A percentile compares a stretch with the other conserved stretches of the same genome.
Evolutionary conservation across 2,888 invertebrate genomes (phyloP).

Genomic region (Ochlodes sylvanus): DNA sequence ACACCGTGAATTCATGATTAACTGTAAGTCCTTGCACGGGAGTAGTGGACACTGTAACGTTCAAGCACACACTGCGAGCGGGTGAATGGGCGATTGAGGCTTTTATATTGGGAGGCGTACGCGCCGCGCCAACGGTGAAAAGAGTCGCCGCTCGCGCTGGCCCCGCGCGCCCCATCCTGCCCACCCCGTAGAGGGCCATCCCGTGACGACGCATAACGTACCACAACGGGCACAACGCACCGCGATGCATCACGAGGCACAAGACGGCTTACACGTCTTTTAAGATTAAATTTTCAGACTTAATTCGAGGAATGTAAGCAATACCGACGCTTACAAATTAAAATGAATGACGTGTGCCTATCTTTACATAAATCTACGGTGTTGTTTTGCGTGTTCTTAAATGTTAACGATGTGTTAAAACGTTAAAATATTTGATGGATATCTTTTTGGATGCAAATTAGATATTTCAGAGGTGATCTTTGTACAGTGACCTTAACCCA

Average conservation of each 20-base stretch:
- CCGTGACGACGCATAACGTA: slow-evolving; percentile 34
- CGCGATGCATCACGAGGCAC: background rate
- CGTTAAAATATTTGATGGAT: slow-evolving; percentile 12
- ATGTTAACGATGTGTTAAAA: slow-evolving; percentile 24
- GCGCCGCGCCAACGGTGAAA: slow-evolving; percentile 73
- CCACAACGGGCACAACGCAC: background rate
- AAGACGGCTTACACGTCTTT: background rate
- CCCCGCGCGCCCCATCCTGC: slow-evolving; percentile 50
- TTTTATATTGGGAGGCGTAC: slow-evolving; percentile 80
- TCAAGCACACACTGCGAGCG: slow-evolving; percentile 84
- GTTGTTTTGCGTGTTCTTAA: slow-evolving; percentile 8
- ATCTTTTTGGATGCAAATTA: background rate
- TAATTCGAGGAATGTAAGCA: background rate
- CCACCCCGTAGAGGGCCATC: slow-evolving; percentile 45
- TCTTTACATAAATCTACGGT: slow-evolving; percentile 3
- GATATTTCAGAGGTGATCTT: slow-evolving; percentile 17
- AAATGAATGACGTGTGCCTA: slow-evolving; percentile 14
- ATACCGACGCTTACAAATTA: background rate
- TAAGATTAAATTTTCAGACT: background rate
- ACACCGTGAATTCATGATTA: slow-evolving; percentile 83
- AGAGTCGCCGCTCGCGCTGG: slow-evolving; percentile 63
- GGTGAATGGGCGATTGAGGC: slow-evolving; percentile 82
- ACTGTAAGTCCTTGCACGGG: slow-evolving; percentile 79
- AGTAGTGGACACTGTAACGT: slow-evolving; percentile 81
- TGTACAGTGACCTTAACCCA: slow-evolving; percentile 29